A percentile compares a stretch with the other conserved stretches of the same genome.
Evolutionary conservation across 2,113 vertebrate genomes (phyloP).

Genomic region (Corythaeola cristata): DNA sequence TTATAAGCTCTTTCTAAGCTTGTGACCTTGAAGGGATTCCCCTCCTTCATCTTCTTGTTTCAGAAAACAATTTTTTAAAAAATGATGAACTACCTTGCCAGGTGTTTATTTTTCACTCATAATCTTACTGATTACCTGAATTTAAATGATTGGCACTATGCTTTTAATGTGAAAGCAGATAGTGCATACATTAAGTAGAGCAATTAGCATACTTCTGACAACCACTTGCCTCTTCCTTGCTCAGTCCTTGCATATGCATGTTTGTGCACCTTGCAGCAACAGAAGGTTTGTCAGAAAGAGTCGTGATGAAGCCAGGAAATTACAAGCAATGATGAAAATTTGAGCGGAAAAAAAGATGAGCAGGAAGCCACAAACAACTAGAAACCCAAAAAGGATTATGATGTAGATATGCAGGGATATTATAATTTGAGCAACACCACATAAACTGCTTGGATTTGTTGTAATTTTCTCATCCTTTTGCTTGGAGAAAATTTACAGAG

Average conservation of each 20-base stretch:
- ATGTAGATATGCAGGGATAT: not conserved
- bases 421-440: not conserved
- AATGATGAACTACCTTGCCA: not conserved
- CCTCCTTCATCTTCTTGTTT: not conserved
- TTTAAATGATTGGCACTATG: not conserved
- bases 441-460: not conserved
- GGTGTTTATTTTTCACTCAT: not conserved
- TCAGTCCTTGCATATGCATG: not conserved
- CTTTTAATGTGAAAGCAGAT: not conserved
- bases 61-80: not conserved
- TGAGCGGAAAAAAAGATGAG: not conserved
- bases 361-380: not conserved
- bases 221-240: not conserved
- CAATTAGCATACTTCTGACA: conserved; percentile 15
- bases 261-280: not conserved
- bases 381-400: not conserved
- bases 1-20: not conserved
- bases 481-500: not conserved
- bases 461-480: not conserved
- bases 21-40: not conserved
- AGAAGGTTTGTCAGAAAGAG: conserved; percentile 25
- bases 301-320: not conserved
- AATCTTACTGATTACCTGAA: not conserved
- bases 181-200: not conserved
- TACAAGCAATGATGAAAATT: not conserved